Base-by-base conservation (phyloP, 2,797 vertebrate genomes). In the Halcyon smyrnensis region DNA sequence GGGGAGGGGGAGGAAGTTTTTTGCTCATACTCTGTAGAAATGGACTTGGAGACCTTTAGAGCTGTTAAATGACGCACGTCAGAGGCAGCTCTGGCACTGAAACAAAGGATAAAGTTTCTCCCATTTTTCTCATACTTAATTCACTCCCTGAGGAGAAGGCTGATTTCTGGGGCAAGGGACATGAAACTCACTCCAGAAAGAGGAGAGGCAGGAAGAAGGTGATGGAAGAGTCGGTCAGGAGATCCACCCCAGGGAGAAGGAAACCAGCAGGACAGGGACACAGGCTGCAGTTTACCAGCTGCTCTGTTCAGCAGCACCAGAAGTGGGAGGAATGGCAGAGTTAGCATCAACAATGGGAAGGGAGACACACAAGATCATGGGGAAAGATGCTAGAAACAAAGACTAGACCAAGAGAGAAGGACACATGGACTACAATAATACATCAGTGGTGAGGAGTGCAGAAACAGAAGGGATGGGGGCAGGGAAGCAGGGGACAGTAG, bases 371-470 rank as follows among this genome's bases (percentile, higher is more conserved):
- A 1, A 60, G 51, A 50, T 17, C 32, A 57, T 39, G 18, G 6
- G 77, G 25, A 56, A 80, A 48, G 32, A 50, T 30, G 19, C 9
- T 32, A 53, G 30, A 20, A 62, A 12, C 16, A 57, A 36, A 90
- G 19, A 73, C 20, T 24, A 28, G 27, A 85, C 6, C 20, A 19
- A 15, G 3, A 23, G 20, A 76, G 32, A 50, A 86, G 50, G 54
- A 83, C n/a, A 65, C 9, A 59, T 2, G 4, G 48, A 48, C 23
- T 69, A 45, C 48, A 56, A 3, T 2, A 41, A 34, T 2, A 0
- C 18, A 45, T 30, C n/a, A 48, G 57, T 24, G 24, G 37, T 45
- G 43, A 78, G 36, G 39, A 87, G 64, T 25, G 14, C 2, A 7
- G n/a, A 68, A 89, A 89, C 12, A 71, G 23, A 4, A 63, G 13